Evolutionary conservation across 2,888 invertebrate species (phyloP).

Genomic region (Drosophila kanekoi): DNA sequence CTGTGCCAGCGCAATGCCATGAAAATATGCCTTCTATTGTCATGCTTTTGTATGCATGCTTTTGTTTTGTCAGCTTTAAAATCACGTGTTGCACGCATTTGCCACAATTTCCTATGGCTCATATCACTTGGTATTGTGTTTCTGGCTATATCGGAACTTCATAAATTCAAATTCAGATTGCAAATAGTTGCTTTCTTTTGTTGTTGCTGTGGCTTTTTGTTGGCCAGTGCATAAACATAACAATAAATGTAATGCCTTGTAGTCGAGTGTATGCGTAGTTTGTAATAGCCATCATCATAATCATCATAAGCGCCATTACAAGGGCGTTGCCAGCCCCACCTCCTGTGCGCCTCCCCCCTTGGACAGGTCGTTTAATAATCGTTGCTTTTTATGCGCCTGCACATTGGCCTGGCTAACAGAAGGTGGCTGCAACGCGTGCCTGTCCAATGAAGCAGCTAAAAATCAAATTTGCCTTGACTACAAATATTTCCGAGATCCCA

Average conservation of each 20-base stretch:
- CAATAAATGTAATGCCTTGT: constrained; percentile 67
- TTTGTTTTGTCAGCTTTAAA: neutral
- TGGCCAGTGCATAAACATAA: constrained; percentile 64
- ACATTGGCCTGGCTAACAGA: constrained; percentile 21
- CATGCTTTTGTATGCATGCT: neutral
- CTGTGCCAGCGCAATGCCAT: neutral
- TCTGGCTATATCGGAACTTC: constrained; percentile 20
- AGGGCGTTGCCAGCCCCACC: constrained; percentile 14
- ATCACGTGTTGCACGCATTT: neutral
- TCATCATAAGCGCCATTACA: constrained; percentile 42
- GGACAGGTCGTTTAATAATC: constrained; percentile 64
- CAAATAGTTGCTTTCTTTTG: constrained; percentile 19
- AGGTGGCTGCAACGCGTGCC: constrained; percentile 1
- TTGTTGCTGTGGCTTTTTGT: constrained; percentile 11
- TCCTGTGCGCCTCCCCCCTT: neutral
- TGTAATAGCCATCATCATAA: constrained; percentile 54
- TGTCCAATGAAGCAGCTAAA: constrained; percentile 44
- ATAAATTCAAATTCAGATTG: constrained; percentile 42
- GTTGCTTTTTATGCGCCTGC: constrained; percentile 67
- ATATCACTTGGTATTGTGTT: neutral
- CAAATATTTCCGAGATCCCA: constrained; percentile 10
- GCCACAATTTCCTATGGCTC: neutral
- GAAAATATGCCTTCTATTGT: neutral
- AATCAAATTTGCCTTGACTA: constrained; percentile 43
- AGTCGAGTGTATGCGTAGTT: constrained; percentile 44